Evolutionary conservation across 2,888 invertebrate genomes (phyloP), one percentile per base, ranked within the genome.

Genomic region (Odontothrips loti): DNA sequence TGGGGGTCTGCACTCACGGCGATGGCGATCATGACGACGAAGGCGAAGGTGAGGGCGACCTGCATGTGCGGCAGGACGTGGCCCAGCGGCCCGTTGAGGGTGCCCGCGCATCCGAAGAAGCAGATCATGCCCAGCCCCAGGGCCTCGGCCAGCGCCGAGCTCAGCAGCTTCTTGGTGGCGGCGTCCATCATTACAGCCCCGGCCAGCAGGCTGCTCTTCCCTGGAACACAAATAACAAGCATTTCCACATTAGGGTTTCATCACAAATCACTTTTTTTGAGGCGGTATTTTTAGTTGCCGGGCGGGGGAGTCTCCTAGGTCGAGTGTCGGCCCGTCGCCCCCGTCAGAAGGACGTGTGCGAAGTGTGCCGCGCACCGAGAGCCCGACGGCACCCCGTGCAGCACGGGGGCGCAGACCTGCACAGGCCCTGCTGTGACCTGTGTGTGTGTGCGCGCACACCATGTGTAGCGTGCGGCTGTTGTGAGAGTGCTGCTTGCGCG

Each of bases 71-170:
- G 23, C 1, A 85, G 82, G 0, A 84, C 84, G 0, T 82, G 68
- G 0, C 84, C 83, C 1, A 79, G 29, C 2, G 81, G 81, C 1
- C 86, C 84, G 1, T 85, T 83, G 6, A 85, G 84, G 15, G 86
- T 85, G 63, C 87, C 86, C 85, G 86, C 86, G 81, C 87, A 87
- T 79, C 87, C 87, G 47, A 87, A 47, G 51, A 87, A 85, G 1
- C 87, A 82, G 47, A 87, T 82, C 0, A 85, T 84, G 11, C 85
- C 85, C 0, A 87, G 87, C 17, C 87, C 87, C 23, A 86, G 63
- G 29, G 86, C 47, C 80, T 87, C 85, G 82, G 87, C 85, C 85
- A 87, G 23, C 23, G 1, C 68, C 23, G 27, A 1, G 23, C 11
- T 12, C 68, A 75, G 23, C 23, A 75, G 68, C 68, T 75, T 75